These are phyloP conservation scores for Potamilus streckersoni DNA, from an alignment of 1,140 invertebrate species.

Conservation along the genomic window DNA sequence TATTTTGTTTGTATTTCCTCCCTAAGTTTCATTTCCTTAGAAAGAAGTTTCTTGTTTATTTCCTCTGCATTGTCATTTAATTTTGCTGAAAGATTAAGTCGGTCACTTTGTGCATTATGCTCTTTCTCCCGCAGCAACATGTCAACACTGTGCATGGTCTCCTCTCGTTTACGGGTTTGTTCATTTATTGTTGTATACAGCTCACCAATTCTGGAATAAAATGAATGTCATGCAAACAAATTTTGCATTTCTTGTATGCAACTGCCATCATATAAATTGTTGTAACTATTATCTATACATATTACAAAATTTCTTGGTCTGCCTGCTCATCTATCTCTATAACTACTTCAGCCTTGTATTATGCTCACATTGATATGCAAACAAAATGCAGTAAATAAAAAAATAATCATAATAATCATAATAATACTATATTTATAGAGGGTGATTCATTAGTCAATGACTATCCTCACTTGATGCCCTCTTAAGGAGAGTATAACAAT, in stretches of 20 bases:
- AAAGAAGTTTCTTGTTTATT: constrained; percentile 60
- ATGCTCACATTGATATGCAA: too few species aligned
- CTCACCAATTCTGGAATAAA: constrained; percentile 53
- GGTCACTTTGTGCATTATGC: constrained; percentile 59
- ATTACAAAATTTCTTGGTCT: neutral
- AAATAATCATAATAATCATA: too few species aligned
- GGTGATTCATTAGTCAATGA: too few species aligned
- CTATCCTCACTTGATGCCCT: too few species aligned
- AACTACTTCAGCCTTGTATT: too few species aligned
- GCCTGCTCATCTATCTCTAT: too few species aligned
- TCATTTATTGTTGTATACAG: constrained; percentile 50
- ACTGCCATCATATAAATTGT: neutral
- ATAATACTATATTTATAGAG: too few species aligned
- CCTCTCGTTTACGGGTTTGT: constrained; percentile 61
- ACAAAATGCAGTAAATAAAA: too few species aligned
- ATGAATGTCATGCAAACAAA: constrained; percentile 1
- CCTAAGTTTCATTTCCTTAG: constrained; percentile 64
- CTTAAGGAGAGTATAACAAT: too few species aligned
- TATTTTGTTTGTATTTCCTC: constrained; percentile 63
- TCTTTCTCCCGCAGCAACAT: constrained; percentile 63
- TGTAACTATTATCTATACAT: neutral
- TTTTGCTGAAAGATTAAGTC: constrained; percentile 51
- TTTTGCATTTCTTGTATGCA: neutral
- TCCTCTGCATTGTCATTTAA: constrained; percentile 62
- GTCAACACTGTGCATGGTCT: constrained; percentile 61